Percentiles rank a stretch among this genome's conserved stretches.
phyloP scores from a whole-genome alignment of 1,140 invertebrate species.

The Orchesella cincta region DNA sequence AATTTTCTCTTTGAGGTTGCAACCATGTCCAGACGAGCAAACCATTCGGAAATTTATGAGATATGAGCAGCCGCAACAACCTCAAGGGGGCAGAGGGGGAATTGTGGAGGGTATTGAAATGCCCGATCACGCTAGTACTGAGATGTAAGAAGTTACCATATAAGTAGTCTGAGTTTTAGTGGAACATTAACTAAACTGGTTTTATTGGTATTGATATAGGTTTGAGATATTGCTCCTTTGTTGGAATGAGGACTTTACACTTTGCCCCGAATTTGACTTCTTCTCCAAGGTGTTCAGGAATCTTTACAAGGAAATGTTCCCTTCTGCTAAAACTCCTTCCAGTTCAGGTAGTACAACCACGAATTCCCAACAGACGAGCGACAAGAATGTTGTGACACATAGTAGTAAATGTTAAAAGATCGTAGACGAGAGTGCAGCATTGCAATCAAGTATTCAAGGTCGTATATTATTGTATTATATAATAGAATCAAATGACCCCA shows the following conservation, averaged over 20 bases:
- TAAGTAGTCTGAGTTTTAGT: not conserved
- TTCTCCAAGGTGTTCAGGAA: not conserved
- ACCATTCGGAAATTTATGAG: not conserved
- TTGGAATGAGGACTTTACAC: constrained; percentile 6
- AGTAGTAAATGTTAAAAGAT: no score
- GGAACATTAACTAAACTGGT: not conserved
- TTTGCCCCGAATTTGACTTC: constrained; percentile 7
- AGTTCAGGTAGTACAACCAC: no score
- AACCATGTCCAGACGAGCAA: not conserved
- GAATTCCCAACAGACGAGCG: no score
- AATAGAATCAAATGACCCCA: no score
- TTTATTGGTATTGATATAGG: not conserved
- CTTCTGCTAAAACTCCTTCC: no score
- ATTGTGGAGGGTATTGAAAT: not conserved
- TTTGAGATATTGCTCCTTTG: constrained; percentile 2
- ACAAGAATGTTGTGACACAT: no score
- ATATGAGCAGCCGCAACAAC: not conserved
- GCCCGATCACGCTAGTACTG: not conserved
- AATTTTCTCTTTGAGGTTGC: not conserved
- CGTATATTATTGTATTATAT: no score
- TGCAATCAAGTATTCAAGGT: no score
- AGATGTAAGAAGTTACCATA: not conserved
- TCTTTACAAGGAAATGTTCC: not conserved
- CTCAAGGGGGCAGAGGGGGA: not conserved
- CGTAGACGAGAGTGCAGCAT: no score